phyloP scores from a whole-genome alignment of 1,140 invertebrate genomes.

The Hyles vespertilio region DNA sequence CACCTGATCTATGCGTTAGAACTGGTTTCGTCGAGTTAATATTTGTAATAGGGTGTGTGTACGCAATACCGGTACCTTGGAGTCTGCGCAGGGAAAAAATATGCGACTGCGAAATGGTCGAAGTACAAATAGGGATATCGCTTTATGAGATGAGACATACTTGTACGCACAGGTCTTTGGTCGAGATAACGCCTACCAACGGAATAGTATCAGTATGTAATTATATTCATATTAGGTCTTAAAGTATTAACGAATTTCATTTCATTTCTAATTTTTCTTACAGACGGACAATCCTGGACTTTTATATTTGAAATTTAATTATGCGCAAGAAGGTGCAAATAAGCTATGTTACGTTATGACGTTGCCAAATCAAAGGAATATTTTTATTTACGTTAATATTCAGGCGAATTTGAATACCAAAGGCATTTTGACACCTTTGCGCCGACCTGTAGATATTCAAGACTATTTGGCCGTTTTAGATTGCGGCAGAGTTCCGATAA shows the following conservation, averaged over 20 bases:
- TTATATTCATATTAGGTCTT: background rate
- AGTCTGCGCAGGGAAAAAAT: constrained; percentile 59
- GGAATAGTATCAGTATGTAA: constrained; percentile 61
- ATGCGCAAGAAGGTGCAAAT: constrained; percentile 43
- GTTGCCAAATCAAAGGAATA: constrained; percentile 52
- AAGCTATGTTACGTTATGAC: constrained; percentile 55
- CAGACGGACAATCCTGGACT: constrained; percentile 47
- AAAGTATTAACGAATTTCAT: too few species aligned
- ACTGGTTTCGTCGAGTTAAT: constrained; percentile 45
- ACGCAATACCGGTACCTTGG: constrained; percentile 46
- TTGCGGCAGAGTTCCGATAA: constrained; percentile 66
- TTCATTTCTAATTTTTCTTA: constrained; percentile 17
- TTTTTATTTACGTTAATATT: constrained; percentile 52
- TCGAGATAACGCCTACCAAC: constrained; percentile 44
- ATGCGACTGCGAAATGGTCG: constrained; percentile 64
- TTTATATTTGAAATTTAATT: constrained; percentile 50
- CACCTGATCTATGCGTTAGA: constrained; percentile 52
- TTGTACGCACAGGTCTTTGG: constrained; percentile 48
- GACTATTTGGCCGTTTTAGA: constrained; percentile 53
- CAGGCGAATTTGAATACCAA: constrained; percentile 41
- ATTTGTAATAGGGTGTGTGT: constrained; percentile 56
- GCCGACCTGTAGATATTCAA: constrained; percentile 26
- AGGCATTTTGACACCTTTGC: constrained; percentile 47
- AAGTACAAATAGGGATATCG: constrained; percentile 57
- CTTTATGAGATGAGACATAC: constrained; percentile 59